phyloP scores from a whole-genome alignment of 2,113 vertebrate species.

The Willisornis vidua region DNA sequence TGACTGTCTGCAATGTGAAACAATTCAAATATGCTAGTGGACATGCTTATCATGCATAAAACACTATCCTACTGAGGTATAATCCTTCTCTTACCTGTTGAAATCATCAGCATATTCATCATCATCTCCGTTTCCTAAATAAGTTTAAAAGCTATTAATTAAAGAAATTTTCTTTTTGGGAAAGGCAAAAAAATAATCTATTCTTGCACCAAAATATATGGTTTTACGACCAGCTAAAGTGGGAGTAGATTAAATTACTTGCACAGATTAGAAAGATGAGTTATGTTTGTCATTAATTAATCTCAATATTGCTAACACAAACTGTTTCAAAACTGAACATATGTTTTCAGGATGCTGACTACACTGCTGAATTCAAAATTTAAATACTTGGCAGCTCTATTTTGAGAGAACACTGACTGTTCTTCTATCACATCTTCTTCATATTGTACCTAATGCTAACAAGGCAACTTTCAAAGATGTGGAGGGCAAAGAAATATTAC shows the following conservation, averaged over 20 bases:
- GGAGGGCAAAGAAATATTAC: neutral
- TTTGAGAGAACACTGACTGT: neutral
- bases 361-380: neutral
- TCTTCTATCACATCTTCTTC: neutral
- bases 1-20: neutral
- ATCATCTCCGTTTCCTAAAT: slow-evolving; percentile 79
- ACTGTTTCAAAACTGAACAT: neutral
- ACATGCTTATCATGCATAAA: neutral
- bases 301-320: neutral
- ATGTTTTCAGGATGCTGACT: neutral
- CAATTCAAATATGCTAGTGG: neutral
- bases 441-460: neutral
- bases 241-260: neutral
- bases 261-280: neutral
- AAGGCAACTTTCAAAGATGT: neutral
- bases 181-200: neutral
- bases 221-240: neutral
- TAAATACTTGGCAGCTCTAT: neutral
- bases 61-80: neutral
- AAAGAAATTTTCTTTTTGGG: neutral
- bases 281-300: neutral
- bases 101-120: slow-evolving; percentile 94
- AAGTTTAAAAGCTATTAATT: slow-evolving; percentile 17
- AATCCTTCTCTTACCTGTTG: slow-evolving; percentile 82
- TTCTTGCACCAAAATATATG: neutral